These are phyloP conservation scores for Andrena trimmerana DNA, from an alignment of 2,888 invertebrate species.

Conservation along the genomic window DNA sequence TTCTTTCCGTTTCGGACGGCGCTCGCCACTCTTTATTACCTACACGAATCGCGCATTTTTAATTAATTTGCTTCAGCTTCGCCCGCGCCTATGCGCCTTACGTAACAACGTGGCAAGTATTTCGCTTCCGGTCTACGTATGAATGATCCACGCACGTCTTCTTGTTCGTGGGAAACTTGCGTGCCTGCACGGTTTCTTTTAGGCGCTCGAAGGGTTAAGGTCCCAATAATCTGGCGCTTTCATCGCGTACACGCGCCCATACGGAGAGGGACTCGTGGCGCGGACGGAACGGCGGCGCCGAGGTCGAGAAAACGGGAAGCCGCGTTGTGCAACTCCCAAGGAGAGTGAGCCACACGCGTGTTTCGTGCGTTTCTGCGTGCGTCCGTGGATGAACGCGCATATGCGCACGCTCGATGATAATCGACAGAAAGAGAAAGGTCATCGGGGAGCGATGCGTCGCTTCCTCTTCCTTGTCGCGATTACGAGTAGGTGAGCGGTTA, in stretches of 20 bases:
- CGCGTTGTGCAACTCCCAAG: constrained; percentile 52
- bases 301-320: constrained; percentile 35
- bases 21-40: no score
- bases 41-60: no score
- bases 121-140: not conserved
- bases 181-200: not conserved
- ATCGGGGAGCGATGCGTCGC: constrained; percentile 60
- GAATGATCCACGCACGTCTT: not conserved
- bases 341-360: constrained; percentile 43
- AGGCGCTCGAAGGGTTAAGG: constrained; percentile 16
- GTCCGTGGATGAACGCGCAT: constrained; percentile 20
- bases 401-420: constrained; percentile 60
- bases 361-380: constrained; percentile 48
- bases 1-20: not conserved
- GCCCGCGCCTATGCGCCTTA: not conserved
- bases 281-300: constrained; percentile 10
- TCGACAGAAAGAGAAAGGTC: constrained; percentile 69
- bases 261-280: constrained; percentile 12
- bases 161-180: not conserved
- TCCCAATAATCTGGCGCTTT: constrained; percentile 10
- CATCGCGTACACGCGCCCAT: constrained; percentile 8
- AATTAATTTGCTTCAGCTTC: no score
- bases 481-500: constrained; percentile 56
- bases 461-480: constrained; percentile 68
- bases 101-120: not conserved